Base-by-base conservation (phyloP, 2,797 vertebrate genomes). In the Carapus acus region DNA sequence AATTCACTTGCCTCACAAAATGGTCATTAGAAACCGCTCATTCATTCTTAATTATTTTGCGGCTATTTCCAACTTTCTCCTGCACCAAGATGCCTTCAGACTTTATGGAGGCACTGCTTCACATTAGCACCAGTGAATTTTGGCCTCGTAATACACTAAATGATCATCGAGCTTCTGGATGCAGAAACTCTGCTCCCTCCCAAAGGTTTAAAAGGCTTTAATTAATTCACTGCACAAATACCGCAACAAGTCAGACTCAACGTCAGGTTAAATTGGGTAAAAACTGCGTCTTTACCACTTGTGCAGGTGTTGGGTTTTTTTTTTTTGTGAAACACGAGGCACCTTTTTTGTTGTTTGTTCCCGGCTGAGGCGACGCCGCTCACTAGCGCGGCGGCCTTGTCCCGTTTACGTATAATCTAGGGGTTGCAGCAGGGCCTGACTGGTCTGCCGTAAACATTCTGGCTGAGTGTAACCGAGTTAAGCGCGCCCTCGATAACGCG, bases 11-110 rank as follows among this genome's bases (percentile, higher is more conserved):
- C 37, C 41, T 37, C 64, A 51, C 40, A 59, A 50, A 65, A 8
- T 6, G 37, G 44, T 54, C 43, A 69, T 60, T 65, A 53, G 46
- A 64, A 73, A 36, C 27, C 45, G 64, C 54, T 68, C 56, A 52
- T 60, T 78, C 52, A 40, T 41, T 67, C 58, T 62, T 67, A 65
- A 76, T 78, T 60, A 73, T 68, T 67, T 71, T 56, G 7, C 27
- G 51, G 62, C 54, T 27, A 65, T 78, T 72, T 49, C 76, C 67
- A 63, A 72, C 43, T 49, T 69, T 62, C 55, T 62, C 54, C 54
- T 50, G 49, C 45, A 54, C 53, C 36, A 54, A 65, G 39, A 50
- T 74, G 46, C 56, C 54, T 68, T 71, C 48, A 61, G 68, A 67
- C 52, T 62, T 69, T 51, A 65, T 67, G 75, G 68, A 59, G 57